Evolutionary conservation across 2,113 vertebrate species (phyloP), one percentile per base, ranked within the genome.

Genomic region (Numida meleagris): DNA sequence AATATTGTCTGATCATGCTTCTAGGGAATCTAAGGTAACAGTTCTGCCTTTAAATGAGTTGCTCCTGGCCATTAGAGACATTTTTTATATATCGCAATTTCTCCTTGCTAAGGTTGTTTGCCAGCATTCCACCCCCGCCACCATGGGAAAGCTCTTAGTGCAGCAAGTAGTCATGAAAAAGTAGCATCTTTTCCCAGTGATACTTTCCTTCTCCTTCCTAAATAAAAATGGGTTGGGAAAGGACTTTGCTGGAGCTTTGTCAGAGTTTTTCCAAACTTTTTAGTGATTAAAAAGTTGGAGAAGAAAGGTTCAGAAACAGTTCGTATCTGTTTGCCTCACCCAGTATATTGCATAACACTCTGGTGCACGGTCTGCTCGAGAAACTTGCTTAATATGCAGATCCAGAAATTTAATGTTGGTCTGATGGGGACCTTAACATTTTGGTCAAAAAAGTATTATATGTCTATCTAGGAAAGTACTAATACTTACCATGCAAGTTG

Each of bases 21-120:
- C 51, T 58, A 92, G 87, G 88, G 72, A 91, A 72, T 59, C 74
- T 95, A 59, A 94, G 11, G 33, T 77, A 94, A 71, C 7, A 79
- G 25, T 73, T 85, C 57, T 62, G 13, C 43, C 72, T 87, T 80
- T 27, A 89, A 84, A 68, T 53, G 0, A 82, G 27, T 73, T 82
- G 36, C 89, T 82, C 36, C 20, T 36, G 55, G 23, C 33, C 24
- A 58, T 84, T 82, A 79, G 71, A 79, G 40, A 6, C 23, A 12
- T 40, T 79, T 89, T 90, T 67, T 43, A 75, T 91, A 57, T 82
- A 40, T 51, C 40, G n/a, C 6, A 27, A 8, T 91, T 94, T 79
- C 23, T 72, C n/a, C 25, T 81, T 72, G 57, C 29, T 67, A 1
- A 43, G 17, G 13, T 70, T 53, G 53, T 36, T 66, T 57, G 70